Evolutionary conservation across 2,888 invertebrate species (phyloP).

Genomic region (Emmelina monodactyla): DNA sequence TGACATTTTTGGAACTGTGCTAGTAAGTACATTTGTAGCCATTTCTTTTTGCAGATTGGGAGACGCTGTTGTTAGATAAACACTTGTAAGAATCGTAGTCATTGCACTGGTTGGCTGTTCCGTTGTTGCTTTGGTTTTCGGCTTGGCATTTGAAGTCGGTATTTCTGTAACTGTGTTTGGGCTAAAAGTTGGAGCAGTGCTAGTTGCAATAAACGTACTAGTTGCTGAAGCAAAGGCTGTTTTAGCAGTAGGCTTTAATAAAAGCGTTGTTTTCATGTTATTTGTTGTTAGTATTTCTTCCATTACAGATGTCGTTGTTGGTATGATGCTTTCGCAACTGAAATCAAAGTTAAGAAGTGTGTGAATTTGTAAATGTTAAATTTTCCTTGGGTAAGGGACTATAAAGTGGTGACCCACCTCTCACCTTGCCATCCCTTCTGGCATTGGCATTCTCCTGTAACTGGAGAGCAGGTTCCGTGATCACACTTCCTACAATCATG

Average conservation of each 20-base stretch:
- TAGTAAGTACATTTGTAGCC: background rate
- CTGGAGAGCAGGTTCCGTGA: slow-evolving; percentile 69
- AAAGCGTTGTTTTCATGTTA: slow-evolving; percentile 22
- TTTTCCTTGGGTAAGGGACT: no score
- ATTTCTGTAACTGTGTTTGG: slow-evolving; percentile 19
- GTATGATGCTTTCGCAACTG: slow-evolving; percentile 51
- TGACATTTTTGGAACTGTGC: no score
- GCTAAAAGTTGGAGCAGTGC: no score
- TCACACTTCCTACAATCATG: slow-evolving; percentile 70
- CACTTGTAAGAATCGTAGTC: slow-evolving; percentile 13
- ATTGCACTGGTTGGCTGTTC: slow-evolving; percentile 6
- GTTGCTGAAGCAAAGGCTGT: slow-evolving; percentile 18
- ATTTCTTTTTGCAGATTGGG: background rate
- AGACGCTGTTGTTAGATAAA: slow-evolving; percentile 11
- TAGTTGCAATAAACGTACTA: slow-evolving; percentile 4
- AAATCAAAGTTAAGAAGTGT: slow-evolving; percentile 20
- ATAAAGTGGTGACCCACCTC: slow-evolving; percentile 57
- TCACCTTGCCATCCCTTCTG: slow-evolving; percentile 73
- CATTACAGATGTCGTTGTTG: slow-evolving; percentile 29
- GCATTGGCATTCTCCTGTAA: slow-evolving; percentile 72
- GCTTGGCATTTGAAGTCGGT: no score
- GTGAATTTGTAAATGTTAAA: no score
- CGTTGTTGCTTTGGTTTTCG: no score
- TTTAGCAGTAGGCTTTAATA: slow-evolving; percentile 22
- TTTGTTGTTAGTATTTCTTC: slow-evolving; percentile 45